These are phyloP conservation scores for Paedocypris sp. DNA, from an alignment of 2,113 vertebrate genomes.

Conservation along the genomic window DNA sequence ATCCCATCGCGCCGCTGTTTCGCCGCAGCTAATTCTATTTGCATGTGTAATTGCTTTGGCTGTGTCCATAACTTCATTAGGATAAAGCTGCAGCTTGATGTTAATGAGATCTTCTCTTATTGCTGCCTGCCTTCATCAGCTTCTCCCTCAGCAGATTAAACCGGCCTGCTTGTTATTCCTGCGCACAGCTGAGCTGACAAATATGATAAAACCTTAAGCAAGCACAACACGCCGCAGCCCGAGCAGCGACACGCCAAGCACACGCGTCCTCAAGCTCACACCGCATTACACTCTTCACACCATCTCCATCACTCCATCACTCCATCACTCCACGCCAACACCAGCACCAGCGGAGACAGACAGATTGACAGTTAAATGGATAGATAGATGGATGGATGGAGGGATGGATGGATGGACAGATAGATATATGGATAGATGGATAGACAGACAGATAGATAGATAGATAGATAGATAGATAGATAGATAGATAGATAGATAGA, in stretches of 20 bases:
- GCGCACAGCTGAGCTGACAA: constrained; percentile 27
- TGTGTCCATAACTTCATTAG: constrained; percentile 46
- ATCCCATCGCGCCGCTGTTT: constrained; percentile 38
- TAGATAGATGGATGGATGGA: too few species aligned
- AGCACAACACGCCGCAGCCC: constrained; percentile 9
- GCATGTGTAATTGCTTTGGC: constrained; percentile 44
- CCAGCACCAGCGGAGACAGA: too few species aligned
- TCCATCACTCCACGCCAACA: too few species aligned
- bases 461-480: too few species aligned
- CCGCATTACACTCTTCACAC: too few species aligned
- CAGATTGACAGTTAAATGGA: too few species aligned
- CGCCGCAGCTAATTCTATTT: constrained; percentile 45
- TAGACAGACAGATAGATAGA: too few species aligned
- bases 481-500: too few species aligned
- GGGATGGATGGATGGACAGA: too few species aligned
- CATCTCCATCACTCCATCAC: background rate
- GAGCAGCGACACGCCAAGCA: background rate
- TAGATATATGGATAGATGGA: too few species aligned
- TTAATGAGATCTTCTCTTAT: constrained; percentile 44
- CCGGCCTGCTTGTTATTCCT: constrained; percentile 28
- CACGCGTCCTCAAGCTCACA: too few species aligned
- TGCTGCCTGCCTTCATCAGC: constrained; percentile 42
- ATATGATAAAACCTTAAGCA: constrained; percentile 25
- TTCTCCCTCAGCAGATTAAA: constrained; percentile 36
- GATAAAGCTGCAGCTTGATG: constrained; percentile 33